A percentile compares a stretch with the other conserved stretches of the same genome.
Conservation (phyloP, 2,888 invertebrate genomes). For the Plemyria rubiginata region DNA sequence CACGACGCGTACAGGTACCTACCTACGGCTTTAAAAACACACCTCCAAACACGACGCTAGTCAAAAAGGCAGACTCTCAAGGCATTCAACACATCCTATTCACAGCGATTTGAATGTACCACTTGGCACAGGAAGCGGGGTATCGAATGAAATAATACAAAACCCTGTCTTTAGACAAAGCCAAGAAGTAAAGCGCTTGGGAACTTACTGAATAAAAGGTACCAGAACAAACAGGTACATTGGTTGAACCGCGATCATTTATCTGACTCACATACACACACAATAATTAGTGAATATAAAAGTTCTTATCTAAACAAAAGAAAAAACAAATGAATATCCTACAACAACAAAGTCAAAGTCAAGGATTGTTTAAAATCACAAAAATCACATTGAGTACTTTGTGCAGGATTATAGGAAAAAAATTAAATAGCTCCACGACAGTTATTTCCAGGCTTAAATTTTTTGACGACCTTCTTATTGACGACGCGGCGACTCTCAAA, state of each 20-base stretch:
- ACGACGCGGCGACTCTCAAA: too few relatives aligned
- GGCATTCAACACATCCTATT: constrained; percentile 67
- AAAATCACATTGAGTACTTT: too few relatives aligned
- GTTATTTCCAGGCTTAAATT: too few relatives aligned
- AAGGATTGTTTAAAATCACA: too few relatives aligned
- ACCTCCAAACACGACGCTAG: constrained; percentile 69
- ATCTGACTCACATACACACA: background rate
- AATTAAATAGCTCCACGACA: too few relatives aligned
- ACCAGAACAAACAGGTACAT: constrained; percentile 14
- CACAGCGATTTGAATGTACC: constrained; percentile 61
- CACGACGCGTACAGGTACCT: constrained; percentile 55
- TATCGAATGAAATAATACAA: constrained; percentile 70
- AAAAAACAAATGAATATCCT: background rate
- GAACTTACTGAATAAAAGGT: constrained; percentile 39
- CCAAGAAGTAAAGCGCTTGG: constrained; percentile 55
- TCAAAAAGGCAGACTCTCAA: constrained; percentile 74
- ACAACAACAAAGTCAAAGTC: too few relatives aligned
- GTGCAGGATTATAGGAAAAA: too few relatives aligned
- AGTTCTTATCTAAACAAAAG: background rate
- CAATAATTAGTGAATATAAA: background rate
- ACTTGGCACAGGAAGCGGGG: constrained; percentile 81
- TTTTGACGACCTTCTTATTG: too few relatives aligned
- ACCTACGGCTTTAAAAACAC: constrained; percentile 63
- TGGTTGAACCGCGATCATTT: background rate
- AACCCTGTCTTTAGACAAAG: constrained; percentile 60